Evolutionary conservation across 2,888 invertebrate species (phyloP).

Genomic region (Eristalis arbustorum): DNA sequence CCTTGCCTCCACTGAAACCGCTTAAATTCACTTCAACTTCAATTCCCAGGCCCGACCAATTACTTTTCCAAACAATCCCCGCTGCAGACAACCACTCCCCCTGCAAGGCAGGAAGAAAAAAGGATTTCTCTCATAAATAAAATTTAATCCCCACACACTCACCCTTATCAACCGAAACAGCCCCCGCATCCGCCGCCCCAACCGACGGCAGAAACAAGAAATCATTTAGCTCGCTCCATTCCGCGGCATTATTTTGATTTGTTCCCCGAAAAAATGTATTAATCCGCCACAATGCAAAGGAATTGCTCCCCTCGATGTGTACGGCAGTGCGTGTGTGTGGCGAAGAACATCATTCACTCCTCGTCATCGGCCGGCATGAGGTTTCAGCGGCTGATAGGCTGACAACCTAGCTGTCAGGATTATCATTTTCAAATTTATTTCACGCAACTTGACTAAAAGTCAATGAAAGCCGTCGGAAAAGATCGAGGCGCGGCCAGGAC

Average conservation of each 20-base stretch:
- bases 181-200: not conserved
- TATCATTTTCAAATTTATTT: constrained; percentile 25
- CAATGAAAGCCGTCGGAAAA: not conserved
- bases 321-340: not conserved
- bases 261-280: constrained; percentile 23
- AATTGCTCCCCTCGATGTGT: not conserved
- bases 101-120: not conserved
- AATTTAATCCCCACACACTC: not conserved
- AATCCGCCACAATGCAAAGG: constrained; percentile 12
- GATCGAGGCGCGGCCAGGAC: not conserved
- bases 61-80: not conserved
- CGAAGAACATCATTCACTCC: constrained; percentile 3
- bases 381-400: not conserved
- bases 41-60: not conserved
- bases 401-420: constrained; percentile 5
- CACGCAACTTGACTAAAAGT: constrained; percentile 17
- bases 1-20: too few relatives aligned
- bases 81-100: not conserved
- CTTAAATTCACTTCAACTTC: not conserved
- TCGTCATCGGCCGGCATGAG: not conserved
- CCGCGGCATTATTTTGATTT: constrained; percentile 39
- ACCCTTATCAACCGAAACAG: constrained; percentile 3
- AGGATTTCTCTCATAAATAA: not conserved
- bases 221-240: constrained; percentile 11
- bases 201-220: not conserved